These are phyloP conservation scores for Macrosoma leucophasiata DNA, from an alignment of 2,888 invertebrate genomes.

Conservation along the genomic window DNA sequence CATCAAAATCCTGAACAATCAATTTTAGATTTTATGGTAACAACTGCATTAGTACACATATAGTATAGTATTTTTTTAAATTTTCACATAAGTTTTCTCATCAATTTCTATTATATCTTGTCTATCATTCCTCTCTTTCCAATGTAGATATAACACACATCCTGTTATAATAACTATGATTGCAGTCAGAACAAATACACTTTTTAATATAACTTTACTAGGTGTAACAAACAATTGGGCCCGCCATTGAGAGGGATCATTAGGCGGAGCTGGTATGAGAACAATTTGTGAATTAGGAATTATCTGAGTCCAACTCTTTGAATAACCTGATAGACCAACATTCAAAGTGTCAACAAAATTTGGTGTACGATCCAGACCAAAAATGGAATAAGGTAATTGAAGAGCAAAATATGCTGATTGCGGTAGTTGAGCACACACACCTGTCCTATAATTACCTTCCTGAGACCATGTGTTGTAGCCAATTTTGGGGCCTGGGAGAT, in stretches of 20 bases:
- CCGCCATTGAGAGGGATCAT: slow-evolving; percentile 87
- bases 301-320: slow-evolving; percentile 89
- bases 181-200: slow-evolving; percentile 90
- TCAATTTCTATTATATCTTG: slow-evolving; percentile 68
- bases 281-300: slow-evolving; percentile 99
- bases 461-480: slow-evolving; percentile 92
- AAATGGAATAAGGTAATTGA: slow-evolving; percentile 96
- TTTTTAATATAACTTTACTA: slow-evolving; percentile 93
- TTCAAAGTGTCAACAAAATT: slow-evolving; percentile 95
- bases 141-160: slow-evolving; percentile 91
- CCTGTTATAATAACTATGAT: slow-evolving; percentile 89
- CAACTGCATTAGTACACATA: no score
- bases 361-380: slow-evolving; percentile 98
- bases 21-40: no score
- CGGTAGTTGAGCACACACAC: slow-evolving; percentile 90
- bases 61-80: no score
- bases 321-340: slow-evolving; percentile 84
- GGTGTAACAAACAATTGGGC: slow-evolving; percentile 96
- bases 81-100: slow-evolving; percentile 62
- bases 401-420: slow-evolving; percentile 95
- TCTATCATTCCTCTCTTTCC: slow-evolving; percentile 83
- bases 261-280: slow-evolving; percentile 90
- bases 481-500: slow-evolving; percentile 93
- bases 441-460: slow-evolving; percentile 86
- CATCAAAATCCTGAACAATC: no score